Conservation (phyloP, 1,140 invertebrate genomes). For the Saccostrea cuccullata region DNA sequence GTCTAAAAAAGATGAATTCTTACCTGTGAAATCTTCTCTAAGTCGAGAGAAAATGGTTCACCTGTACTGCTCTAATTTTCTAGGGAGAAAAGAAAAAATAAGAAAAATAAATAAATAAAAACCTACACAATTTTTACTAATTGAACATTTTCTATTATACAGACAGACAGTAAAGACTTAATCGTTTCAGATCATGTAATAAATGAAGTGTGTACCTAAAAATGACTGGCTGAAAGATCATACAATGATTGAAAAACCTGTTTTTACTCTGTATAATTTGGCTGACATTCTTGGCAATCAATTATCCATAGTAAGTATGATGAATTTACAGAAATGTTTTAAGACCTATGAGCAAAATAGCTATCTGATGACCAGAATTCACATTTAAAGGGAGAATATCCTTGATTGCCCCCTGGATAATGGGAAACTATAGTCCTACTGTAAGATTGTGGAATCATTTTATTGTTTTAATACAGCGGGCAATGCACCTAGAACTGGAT, state of each 20-base stretch:
- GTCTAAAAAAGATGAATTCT: background rate
- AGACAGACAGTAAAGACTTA: background rate
- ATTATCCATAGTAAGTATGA: constrained; percentile 10
- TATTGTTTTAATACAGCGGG: no score
- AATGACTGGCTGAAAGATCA: background rate
- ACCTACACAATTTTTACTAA: no score
- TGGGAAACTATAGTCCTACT: no score
- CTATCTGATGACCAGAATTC: background rate
- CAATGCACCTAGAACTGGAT: no score
- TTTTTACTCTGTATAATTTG: background rate
- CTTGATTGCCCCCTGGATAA: no score
- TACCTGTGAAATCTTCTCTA: background rate
- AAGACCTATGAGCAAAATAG: background rate
- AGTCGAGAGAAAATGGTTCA: background rate
- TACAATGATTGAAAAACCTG: background rate
- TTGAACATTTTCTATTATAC: no score
- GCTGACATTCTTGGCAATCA: constrained; percentile 16
- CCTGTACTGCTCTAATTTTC: background rate
- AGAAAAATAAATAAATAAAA: no score
- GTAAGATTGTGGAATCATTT: no score
- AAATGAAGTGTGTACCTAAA: background rate
- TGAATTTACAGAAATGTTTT: background rate
- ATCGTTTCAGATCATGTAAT: background rate
- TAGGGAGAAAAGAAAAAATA: background rate
- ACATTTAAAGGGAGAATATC: no score